Percentiles rank a stretch among this genome's conserved stretches.
Evolutionary conservation across 2,797 vertebrate species (phyloP).

Genomic region (Pipistrellus pygmaeus): DNA sequence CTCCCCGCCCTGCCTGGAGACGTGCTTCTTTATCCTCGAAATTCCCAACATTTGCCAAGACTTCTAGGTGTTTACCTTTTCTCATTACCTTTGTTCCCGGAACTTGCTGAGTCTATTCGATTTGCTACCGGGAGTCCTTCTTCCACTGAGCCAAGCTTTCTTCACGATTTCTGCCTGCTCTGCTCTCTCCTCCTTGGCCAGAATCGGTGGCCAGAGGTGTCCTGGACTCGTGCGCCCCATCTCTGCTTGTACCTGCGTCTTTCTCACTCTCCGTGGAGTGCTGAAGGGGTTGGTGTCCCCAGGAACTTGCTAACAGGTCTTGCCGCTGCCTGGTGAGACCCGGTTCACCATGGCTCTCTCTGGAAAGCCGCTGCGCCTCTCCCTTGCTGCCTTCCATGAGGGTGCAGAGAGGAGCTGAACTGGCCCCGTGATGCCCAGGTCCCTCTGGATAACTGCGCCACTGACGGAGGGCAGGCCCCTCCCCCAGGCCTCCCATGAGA

Average conservation of each 20-base stretch:
- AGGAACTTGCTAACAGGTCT: background rate
- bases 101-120: slow-evolving; percentile 17
- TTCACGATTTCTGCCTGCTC: background rate
- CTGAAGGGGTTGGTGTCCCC: background rate
- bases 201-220: background rate
- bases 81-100: background rate
- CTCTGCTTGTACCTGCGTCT: background rate
- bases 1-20: background rate
- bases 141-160: background rate
- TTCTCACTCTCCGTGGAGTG: background rate
- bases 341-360: background rate
- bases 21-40: slow-evolving; percentile 20
- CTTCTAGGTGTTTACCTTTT: background rate
- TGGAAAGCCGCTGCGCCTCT: background rate
- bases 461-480: too few species aligned
- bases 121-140: background rate
- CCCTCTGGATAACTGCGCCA: background rate
- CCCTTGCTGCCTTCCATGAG: background rate
- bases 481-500: background rate
- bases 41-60: background rate
- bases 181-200: background rate
- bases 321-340: background rate
- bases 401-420: background rate
- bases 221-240: fast-evolving
- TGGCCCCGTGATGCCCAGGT: background rate